Evolutionary conservation across 2,888 invertebrate genomes (phyloP).

Genomic region (Ophion costatus): DNA sequence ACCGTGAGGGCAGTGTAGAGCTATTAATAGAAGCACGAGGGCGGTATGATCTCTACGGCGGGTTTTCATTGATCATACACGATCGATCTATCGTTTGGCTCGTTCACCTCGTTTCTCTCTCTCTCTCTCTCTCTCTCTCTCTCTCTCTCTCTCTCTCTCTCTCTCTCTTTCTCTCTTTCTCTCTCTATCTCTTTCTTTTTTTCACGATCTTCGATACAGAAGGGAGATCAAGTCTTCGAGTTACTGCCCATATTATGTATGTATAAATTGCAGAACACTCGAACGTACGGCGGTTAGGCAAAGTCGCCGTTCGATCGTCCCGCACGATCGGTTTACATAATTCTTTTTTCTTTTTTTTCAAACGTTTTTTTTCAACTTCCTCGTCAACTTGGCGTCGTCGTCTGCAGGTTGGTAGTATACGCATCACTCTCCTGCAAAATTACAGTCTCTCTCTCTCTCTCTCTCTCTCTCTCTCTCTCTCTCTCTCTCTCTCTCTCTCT

Average conservation of each 20-base stretch:
- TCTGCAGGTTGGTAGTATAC: conserved; percentile 12
- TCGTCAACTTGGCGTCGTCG: conserved; percentile 42
- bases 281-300: conserved; percentile 25
- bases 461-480: background rate
- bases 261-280: conserved; percentile 36
- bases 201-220: conserved; percentile 43
- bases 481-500: no score
- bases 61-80: conserved; percentile 62
- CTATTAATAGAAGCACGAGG: conserved; percentile 71
- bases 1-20: conserved; percentile 59
- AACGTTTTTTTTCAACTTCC: conserved; percentile 10
- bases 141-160: background rate
- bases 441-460: conserved; percentile 4
- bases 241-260: conserved; percentile 34
- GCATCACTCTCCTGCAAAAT: conserved; percentile 30
- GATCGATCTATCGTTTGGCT: conserved; percentile 62
- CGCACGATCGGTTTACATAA: conserved; percentile 37
- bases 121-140: conserved; percentile 11
- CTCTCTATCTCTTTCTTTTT: conserved; percentile 5
- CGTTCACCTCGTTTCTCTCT: conserved; percentile 25
- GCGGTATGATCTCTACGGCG: conserved; percentile 57
- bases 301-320: conserved; percentile 41
- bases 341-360: conserved; percentile 13
- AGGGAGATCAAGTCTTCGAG: conserved; percentile 55
- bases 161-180: background rate